phyloP scores from a whole-genome alignment of 2,797 vertebrate species.

The Tolypeutes matacus region DNA sequence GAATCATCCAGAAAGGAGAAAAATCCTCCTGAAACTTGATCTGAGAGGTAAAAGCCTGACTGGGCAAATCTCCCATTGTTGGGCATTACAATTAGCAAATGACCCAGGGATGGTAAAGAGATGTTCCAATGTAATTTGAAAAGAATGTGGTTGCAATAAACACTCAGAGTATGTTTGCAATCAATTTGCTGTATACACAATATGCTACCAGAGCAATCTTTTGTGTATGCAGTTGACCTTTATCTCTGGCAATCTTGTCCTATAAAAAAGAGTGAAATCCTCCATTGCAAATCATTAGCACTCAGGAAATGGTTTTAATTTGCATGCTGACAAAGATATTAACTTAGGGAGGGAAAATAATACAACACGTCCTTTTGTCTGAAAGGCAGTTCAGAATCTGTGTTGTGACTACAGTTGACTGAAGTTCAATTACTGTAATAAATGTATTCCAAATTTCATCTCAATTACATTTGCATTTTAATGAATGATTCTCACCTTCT shows the following conservation, averaged over 20 bases:
- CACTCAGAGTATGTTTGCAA: conserved; percentile 72
- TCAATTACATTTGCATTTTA: conserved; percentile 89
- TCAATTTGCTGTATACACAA: conserved; percentile 74
- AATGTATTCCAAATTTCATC: conserved; percentile 90
- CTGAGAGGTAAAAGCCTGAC: conserved; percentile 58
- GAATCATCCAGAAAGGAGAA: conserved; percentile 20
- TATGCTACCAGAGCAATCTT: conserved; percentile 71
- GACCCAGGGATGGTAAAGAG: conserved; percentile 66
- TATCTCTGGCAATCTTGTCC: conserved; percentile 81
- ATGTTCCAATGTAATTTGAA: conserved; percentile 76
- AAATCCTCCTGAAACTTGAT: conserved; percentile 35
- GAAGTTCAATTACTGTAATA: conserved; percentile 91
- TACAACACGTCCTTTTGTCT: conserved; percentile 84
- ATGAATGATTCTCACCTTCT: conserved; percentile 88
- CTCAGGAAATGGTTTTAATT: conserved; percentile 82
- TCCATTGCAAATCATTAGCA: conserved; percentile 75
- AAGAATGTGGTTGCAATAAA: conserved; percentile 55
- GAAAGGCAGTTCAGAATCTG: conserved; percentile 84
- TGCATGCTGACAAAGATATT: conserved; percentile 86
- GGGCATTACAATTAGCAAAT: conserved; percentile 76
- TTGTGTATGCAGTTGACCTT: conserved; percentile 79
- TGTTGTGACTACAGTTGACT: conserved; percentile 91
- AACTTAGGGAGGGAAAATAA: conserved; percentile 71
- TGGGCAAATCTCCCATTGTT: conserved; percentile 41
- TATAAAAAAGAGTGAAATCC: conserved; percentile 81